Evolutionary conservation across 2,888 invertebrate species (phyloP).

Genomic region (Nomada goodeniana): DNA sequence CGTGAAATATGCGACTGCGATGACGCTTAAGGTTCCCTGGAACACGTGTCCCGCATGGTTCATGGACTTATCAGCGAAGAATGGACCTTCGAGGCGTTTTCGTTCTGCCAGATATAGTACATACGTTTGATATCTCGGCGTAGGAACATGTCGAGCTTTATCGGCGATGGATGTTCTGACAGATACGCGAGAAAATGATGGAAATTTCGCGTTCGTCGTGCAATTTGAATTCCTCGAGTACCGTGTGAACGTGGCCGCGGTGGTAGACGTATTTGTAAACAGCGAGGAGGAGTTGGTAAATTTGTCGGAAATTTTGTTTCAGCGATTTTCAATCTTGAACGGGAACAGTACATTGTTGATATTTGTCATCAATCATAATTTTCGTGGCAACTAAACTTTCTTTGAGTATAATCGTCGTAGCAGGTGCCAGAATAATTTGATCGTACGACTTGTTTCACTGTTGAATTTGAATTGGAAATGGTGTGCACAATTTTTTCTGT

Average conservation of each 20-base stretch:
- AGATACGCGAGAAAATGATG: too few relatives aligned
- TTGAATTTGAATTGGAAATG: too few relatives aligned
- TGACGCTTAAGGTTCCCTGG: slow-evolving; percentile 19
- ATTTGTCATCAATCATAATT: background rate
- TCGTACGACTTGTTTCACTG: too few relatives aligned
- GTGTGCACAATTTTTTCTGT: too few relatives aligned
- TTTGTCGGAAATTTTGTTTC: slow-evolving; percentile 10
- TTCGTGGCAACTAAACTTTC: too few relatives aligned
- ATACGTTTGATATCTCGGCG: background rate
- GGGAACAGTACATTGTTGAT: background rate
- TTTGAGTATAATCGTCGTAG: too few relatives aligned
- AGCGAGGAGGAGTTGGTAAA: slow-evolving; percentile 2
- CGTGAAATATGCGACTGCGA: slow-evolving; percentile 25
- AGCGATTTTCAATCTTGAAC: slow-evolving; percentile 8
- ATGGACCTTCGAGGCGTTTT: background rate
- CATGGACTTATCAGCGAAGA: slow-evolving; percentile 30
- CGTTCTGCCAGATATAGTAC: background rate
- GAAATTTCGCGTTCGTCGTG: too few relatives aligned
- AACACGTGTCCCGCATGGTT: slow-evolving; percentile 43
- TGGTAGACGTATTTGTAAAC: slow-evolving; percentile 30
- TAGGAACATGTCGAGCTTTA: background rate
- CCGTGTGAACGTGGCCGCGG: background rate
- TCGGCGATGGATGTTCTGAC: background rate
- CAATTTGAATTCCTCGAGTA: too few relatives aligned
- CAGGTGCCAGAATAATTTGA: too few relatives aligned